Conservation (phyloP, 1,140 invertebrate species). For the Venustaconcha ellipsiformis region DNA sequence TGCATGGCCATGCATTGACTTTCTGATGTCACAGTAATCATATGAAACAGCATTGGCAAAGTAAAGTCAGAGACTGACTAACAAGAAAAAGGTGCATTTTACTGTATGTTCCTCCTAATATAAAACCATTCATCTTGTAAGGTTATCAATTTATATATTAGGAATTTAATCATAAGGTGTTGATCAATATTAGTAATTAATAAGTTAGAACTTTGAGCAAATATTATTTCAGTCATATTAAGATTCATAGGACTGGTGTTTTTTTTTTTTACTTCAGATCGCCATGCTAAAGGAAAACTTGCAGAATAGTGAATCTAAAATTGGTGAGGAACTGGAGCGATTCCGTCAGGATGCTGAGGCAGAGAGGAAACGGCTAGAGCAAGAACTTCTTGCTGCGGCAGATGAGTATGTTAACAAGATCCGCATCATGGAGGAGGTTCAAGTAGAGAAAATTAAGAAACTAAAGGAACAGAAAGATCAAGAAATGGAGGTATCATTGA, state of each 20-base stretch:
- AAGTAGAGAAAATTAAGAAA: slow-evolving; percentile 40
- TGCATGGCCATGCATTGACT: no score
- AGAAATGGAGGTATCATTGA: slow-evolving; percentile 46
- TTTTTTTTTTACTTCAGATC: slow-evolving; percentile 34
- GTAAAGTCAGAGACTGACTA: no score
- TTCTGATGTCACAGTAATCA: no score
- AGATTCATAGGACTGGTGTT: background rate
- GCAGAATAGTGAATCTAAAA: slow-evolving; percentile 34
- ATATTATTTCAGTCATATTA: no score
- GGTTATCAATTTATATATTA: no score
- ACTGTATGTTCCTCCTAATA: no score
- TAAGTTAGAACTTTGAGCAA: no score
- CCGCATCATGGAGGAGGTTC: slow-evolving; percentile 39
- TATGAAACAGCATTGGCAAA: no score
- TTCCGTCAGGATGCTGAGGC: slow-evolving; percentile 41
- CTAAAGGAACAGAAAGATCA: slow-evolving; percentile 40
- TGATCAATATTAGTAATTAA: no score
- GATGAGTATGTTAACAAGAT: slow-evolving; percentile 52
- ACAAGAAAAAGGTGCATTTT: no score
- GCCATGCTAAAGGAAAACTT: slow-evolving; percentile 39
- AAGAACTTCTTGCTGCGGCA: slow-evolving; percentile 46
- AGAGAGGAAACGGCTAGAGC: slow-evolving; percentile 43
- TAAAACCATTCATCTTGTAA: no score
- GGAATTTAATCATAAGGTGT: no score
- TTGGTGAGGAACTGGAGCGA: slow-evolving; percentile 36